Evolutionary conservation across 2,113 vertebrate genomes (phyloP).

Genomic region (Galbula dea): DNA sequence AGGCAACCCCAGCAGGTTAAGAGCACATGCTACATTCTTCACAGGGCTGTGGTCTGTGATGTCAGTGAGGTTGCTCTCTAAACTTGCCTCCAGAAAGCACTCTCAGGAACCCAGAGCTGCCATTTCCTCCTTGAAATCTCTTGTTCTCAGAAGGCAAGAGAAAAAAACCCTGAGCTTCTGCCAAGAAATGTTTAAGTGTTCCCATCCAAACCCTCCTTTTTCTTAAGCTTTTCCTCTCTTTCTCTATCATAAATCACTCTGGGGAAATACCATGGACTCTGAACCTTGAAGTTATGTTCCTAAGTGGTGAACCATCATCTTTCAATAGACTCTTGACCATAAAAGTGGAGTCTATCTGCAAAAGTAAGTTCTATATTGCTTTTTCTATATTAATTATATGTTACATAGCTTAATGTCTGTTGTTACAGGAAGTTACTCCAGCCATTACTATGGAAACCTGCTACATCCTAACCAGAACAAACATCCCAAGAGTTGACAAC

Average conservation of each 20-base stretch:
- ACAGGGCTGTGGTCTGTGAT: neutral
- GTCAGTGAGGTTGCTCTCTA: neutral
- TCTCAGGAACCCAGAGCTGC: neutral
- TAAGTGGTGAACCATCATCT: neutral
- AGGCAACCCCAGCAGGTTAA: neutral
- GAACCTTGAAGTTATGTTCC: neutral
- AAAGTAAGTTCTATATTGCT: neutral
- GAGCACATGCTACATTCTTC: neutral
- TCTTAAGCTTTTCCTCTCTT: slow-evolving; percentile 14
- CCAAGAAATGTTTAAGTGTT: slow-evolving; percentile 36
- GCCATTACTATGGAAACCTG: neutral
- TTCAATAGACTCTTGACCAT: neutral
- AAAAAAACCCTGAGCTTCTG: neutral
- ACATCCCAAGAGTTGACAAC: neutral
- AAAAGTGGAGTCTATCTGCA: neutral
- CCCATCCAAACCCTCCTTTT: neutral
- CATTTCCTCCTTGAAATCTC: slow-evolving; percentile 13
- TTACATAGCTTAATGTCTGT: neutral
- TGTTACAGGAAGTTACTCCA: neutral
- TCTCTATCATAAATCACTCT: slow-evolving; percentile 11
- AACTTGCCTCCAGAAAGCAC: neutral
- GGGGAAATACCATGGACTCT: neutral
- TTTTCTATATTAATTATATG: neutral
- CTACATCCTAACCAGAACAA: neutral
- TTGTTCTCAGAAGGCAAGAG: neutral